phyloP scores from a whole-genome alignment of 2,888 invertebrate genomes.

The Yponomeuta sedellus region DNA sequence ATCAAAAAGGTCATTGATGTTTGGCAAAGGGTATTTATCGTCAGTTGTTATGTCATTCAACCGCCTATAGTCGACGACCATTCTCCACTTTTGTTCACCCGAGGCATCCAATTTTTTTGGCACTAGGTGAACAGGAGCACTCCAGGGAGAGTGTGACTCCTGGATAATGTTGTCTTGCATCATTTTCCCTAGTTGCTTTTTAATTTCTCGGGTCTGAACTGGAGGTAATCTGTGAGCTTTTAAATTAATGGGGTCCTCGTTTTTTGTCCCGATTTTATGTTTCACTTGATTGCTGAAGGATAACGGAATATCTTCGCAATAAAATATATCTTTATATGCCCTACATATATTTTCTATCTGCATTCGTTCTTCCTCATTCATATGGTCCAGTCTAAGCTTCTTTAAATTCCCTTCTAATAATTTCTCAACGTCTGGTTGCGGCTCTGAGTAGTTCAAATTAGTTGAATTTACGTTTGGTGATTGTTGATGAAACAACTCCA shows the following conservation, averaged over 20 bases:
- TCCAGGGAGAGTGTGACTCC: constrained; percentile 26
- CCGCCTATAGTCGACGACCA: constrained; percentile 41
- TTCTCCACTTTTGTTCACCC: constrained; percentile 23
- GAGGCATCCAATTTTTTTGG: constrained; percentile 18
- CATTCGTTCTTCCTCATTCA: neutral
- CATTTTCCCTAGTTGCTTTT: constrained; percentile 24
- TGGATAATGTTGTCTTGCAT: constrained; percentile 23
- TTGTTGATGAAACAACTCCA: neutral
- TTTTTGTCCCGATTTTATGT: constrained; percentile 16
- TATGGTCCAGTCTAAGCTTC: neutral
- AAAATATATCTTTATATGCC: constrained; percentile 23
- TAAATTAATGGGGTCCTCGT: constrained; percentile 26
- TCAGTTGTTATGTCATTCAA: constrained; percentile 40
- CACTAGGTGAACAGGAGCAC: constrained; percentile 29
- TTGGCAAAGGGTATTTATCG: constrained; percentile 38
- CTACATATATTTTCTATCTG: constrained; percentile 21
- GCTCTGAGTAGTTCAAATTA: neutral
- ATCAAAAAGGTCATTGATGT: constrained; percentile 39
- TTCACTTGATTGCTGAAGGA: constrained; percentile 1
- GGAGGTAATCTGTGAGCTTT: constrained; percentile 22
- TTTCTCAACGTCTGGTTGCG: neutral
- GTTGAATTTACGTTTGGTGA: too few relatives aligned
- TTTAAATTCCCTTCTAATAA: neutral
- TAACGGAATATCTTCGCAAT: constrained; percentile 13
- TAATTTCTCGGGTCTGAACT: constrained; percentile 21